Base-by-base conservation (phyloP, 1,140 invertebrate genomes). In the Euura lappo region DNA sequence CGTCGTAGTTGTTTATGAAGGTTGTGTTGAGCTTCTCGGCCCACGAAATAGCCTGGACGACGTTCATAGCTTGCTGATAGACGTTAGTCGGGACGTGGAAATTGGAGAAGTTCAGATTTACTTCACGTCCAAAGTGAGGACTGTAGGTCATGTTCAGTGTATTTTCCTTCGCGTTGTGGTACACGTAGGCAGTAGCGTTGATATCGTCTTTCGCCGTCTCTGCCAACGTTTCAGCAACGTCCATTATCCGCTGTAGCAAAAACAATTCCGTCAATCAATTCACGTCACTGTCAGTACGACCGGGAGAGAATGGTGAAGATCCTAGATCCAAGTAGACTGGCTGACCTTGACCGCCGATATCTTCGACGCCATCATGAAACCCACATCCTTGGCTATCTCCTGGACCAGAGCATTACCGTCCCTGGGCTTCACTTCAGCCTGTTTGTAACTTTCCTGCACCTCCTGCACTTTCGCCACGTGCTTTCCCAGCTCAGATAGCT, bases 31-130 rank as follows among this genome's bases (percentile, higher is more conserved):
- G 88, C 65, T 93, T 91, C 80, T 95, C 93, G 2, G 97, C 97
- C 93, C 94, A 94, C 76, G 79, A 84, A 28, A 88, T 87, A n/a
- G 87, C 87, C 60, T 77, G 81, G 28, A 87, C 79, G 0, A 86
- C 86, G 5, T 77, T 73, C 7, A 82, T 80, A 0, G 85, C 81
- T 90, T 94, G 91, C 79, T 97, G 95, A 83, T 94, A 99, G 64
- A 99, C 97, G 86, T 98, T 98, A 44, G 96, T 98, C 2, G 98
- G 97, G 5, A 99, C 96, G 85, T 99, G 97, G 4, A 99, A 95
- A 47, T 96, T 94, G 78, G 96, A 98, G 82, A 93, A 90, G 80
- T 91, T 94, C 5, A 91, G 91, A 84, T 98, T 98, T 3, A 98
- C 95, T 8, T 91, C 87, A 42, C 93, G 93, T 74, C 92, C 93